A percentile compares a stretch with the other conserved stretches of the same genome.
phyloP scores from a whole-genome alignment of 2,888 invertebrate species.

The Idaea dimidiata region DNA sequence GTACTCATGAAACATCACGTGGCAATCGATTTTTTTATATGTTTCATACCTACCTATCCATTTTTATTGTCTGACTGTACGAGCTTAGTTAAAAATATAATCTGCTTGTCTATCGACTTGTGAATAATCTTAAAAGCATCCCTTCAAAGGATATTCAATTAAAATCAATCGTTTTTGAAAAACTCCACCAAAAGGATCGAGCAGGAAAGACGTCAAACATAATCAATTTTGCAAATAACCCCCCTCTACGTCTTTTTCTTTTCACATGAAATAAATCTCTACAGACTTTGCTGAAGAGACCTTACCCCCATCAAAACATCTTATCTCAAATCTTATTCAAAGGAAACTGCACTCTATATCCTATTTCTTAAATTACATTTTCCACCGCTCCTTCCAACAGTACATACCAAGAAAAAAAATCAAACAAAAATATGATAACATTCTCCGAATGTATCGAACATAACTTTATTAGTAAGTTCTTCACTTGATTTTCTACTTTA shows the following conservation, averaged over 20 bases:
- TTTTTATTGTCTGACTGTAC: slow-evolving; percentile 8
- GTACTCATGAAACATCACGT: too few relatives aligned
- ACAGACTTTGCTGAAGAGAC: slow-evolving; percentile 45
- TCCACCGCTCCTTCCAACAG: slow-evolving; percentile 2
- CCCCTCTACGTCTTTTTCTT: slow-evolving; percentile 59
- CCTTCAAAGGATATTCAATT: slow-evolving; percentile 62
- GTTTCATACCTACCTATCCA: slow-evolving; percentile 17
- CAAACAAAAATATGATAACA: slow-evolving; percentile 61
- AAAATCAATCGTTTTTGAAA: slow-evolving; percentile 66
- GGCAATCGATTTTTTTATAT: slow-evolving; percentile 13
- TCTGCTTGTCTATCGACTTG: slow-evolving; percentile 53
- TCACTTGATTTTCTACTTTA: slow-evolving; percentile 3
- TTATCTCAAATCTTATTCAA: slow-evolving; percentile 9
- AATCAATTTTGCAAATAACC: slow-evolving; percentile 78
- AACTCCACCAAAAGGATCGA: slow-evolving; percentile 45
- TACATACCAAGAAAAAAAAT: slow-evolving; percentile 8
- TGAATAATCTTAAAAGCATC: slow-evolving; percentile 57
- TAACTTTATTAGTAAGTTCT: slow-evolving; percentile 53
- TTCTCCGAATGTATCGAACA: slow-evolving; percentile 70
- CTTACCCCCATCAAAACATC: slow-evolving; percentile 13
- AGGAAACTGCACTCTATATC: slow-evolving; percentile 16
- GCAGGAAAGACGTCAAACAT: slow-evolving; percentile 73
- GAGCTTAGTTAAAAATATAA: slow-evolving; percentile 20
- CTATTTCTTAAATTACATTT: not conserved
- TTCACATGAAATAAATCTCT: slow-evolving; percentile 65